Percentiles rank a stretch among this genome's conserved stretches.
Evolutionary conservation across 1,140 invertebrate species (phyloP).

Genomic region (Coelopa frigida): DNA sequence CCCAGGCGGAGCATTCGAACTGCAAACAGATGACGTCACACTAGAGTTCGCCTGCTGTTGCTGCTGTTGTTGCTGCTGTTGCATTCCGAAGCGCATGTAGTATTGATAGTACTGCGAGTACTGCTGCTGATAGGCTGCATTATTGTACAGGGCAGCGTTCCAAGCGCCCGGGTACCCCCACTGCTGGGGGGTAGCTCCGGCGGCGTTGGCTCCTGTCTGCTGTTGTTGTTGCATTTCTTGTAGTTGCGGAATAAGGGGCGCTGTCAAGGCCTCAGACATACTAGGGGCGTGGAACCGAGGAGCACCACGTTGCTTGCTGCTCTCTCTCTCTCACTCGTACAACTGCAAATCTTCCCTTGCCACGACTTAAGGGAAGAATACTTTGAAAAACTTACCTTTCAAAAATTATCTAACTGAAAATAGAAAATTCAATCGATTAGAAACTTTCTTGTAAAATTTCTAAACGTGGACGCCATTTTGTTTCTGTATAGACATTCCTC

Average conservation of each 20-base stretch:
- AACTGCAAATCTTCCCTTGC: too few species aligned
- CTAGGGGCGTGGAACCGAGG: too few species aligned
- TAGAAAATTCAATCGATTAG: too few species aligned
- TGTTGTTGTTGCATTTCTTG: constrained; percentile 41
- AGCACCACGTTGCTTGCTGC: too few species aligned
- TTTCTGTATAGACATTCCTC: too few species aligned
- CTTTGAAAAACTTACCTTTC: too few species aligned
- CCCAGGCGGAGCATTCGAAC: constrained; percentile 38
- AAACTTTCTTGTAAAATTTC: too few species aligned
- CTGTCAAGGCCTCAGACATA: constrained; percentile 40
- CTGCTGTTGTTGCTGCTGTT: constrained; percentile 9
- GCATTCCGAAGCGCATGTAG: constrained; percentile 27
- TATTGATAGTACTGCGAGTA: constrained; percentile 42
- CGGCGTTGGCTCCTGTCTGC: constrained; percentile 8
- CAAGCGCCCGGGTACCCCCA: constrained; percentile 27
- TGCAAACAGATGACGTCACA: constrained; percentile 31
- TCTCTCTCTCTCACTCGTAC: too few species aligned
- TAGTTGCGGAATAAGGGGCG: constrained; percentile 37
- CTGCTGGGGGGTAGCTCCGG: constrained; percentile 21
- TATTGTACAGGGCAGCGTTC: constrained; percentile 25
- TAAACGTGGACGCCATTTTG: too few species aligned
- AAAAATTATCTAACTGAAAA: too few species aligned
- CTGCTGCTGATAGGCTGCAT: constrained; percentile 28
- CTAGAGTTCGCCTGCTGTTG: constrained; percentile 32
- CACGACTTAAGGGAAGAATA: too few species aligned